Percentiles rank a stretch among this genome's conserved stretches.
Evolutionary conservation across 2,888 invertebrate genomes (phyloP).

Genomic region (Pseudococcus viburni): DNA sequence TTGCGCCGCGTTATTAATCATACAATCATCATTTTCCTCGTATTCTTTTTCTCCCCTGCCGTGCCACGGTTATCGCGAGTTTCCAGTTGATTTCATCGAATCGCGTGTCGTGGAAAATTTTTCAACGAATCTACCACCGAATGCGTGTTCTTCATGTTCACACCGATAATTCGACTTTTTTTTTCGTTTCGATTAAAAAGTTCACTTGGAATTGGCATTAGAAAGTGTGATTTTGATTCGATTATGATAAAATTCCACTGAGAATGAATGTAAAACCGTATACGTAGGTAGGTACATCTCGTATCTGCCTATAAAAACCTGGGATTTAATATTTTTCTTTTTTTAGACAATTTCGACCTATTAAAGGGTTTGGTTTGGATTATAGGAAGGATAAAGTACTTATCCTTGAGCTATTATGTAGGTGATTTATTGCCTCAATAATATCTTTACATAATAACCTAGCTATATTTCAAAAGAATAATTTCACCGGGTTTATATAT

Average conservation of each 20-base stretch:
- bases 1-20: slow-evolving; percentile 41
- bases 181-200: neutral
- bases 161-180: slow-evolving; percentile 50
- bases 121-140: neutral
- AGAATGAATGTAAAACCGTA: neutral
- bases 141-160: slow-evolving; percentile 3
- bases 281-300: neutral
- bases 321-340: neutral
- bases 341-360: neutral
- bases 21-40: neutral
- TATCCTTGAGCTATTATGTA: slow-evolving; percentile 40
- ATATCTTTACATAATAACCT: slow-evolving; percentile 32
- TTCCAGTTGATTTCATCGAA: slow-evolving; percentile 56
- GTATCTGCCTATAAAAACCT: neutral
- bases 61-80: neutral
- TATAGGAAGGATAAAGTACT: slow-evolving; percentile 7
- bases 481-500: neutral
- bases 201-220: neutral
- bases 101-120: slow-evolving; percentile 18
- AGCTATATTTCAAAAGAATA: slow-evolving; percentile 28
- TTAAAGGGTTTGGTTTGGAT: slow-evolving; percentile 13
- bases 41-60: neutral
- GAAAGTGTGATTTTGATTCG: neutral
- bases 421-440: slow-evolving; percentile 24
- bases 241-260: neutral